phyloP scores from a whole-genome alignment of 2,797 vertebrate genomes.

The Sebastes vulpes region DNA sequence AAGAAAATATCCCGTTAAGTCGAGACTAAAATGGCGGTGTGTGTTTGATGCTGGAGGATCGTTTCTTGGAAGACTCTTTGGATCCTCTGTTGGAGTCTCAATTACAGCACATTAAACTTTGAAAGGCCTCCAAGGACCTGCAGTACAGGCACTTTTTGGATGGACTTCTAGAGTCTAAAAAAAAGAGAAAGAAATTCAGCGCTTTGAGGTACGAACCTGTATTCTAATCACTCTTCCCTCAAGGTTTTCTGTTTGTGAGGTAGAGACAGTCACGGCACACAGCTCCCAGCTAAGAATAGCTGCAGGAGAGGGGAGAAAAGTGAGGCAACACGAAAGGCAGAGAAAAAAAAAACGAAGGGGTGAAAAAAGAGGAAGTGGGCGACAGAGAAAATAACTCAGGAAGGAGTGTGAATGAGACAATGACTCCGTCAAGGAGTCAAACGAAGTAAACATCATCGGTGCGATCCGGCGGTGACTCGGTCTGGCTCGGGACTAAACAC shows the following conservation, averaged over 20 bases:
- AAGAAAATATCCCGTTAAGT: constrained; percentile 20
- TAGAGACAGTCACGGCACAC: constrained; percentile 68
- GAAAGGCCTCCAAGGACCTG: constrained; percentile 62
- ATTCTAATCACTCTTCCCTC: constrained; percentile 59
- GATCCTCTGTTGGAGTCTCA: constrained; percentile 45
- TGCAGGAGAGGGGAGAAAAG: constrained; percentile 62
- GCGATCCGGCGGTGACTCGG: constrained; percentile 41
- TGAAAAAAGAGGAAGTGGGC: constrained; percentile 34
- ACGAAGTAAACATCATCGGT: constrained; percentile 65
- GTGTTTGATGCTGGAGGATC: constrained; percentile 35
- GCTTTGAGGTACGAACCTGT: constrained; percentile 71
- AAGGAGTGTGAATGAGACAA: constrained; percentile 65
- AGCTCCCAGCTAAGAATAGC: constrained; percentile 80
- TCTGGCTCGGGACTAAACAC: constrained; percentile 52
- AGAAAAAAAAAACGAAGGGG: not conserved
- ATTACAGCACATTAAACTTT: constrained; percentile 65
- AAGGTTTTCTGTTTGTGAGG: constrained; percentile 73
- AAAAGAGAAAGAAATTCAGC: constrained; percentile 23
- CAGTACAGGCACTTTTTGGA: constrained; percentile 56
- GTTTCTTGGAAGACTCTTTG: constrained; percentile 53
- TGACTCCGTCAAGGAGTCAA: constrained; percentile 63
- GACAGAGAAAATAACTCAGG: constrained; percentile 33
- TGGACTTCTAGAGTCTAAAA: constrained; percentile 54
- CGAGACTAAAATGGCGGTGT: not conserved
- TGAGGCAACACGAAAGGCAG: constrained; percentile 50